phyloP scores from a whole-genome alignment of 1,140 invertebrate genomes.

The Aradophagus sp. region DNA sequence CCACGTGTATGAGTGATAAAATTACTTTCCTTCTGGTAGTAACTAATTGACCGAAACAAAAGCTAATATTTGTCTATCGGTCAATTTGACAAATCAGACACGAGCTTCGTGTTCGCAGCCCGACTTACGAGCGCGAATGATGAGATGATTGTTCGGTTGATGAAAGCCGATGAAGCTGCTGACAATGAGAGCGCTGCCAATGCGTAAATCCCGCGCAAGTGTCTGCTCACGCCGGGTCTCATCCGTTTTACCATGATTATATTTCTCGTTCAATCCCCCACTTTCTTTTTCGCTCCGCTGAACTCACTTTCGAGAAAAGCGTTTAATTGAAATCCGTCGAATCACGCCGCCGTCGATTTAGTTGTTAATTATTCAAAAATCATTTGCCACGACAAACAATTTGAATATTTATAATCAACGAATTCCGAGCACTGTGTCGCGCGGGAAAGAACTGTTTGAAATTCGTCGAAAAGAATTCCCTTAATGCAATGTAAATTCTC shows the following conservation, averaged over 20 bases:
- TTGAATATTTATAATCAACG: no score
- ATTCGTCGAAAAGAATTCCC: no score
- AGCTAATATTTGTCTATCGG: conserved; percentile 58
- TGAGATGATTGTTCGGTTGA: conserved; percentile 71
- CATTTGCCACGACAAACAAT: no score
- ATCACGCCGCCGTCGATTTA: no score
- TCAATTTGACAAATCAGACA: conserved; percentile 57
- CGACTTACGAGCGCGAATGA: conserved; percentile 58
- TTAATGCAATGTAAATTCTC: no score
- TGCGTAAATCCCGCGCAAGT: conserved; percentile 59
- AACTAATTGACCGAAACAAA: conserved; percentile 13
- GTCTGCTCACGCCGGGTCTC: conserved; percentile 59
- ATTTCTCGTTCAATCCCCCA: conserved; percentile 33
- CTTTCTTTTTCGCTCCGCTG: conserved; percentile 8
- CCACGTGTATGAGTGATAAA: no score
- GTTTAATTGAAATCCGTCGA: no score
- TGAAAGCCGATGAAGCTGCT: conserved; percentile 68
- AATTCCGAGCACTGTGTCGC: no score
- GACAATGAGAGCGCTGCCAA: conserved; percentile 55
- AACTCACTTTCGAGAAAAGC: not conserved
- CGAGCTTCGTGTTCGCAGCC: conserved; percentile 43
- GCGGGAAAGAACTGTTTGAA: no score
- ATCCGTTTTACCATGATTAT: conserved; percentile 57
- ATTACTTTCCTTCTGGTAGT: no score
- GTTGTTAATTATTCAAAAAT: no score